Evolutionary conservation across 92 coral and sea anemone species (phyloP), one percentile per base, ranked within the genome.

Genomic region (Siderastrea radians): DNA sequence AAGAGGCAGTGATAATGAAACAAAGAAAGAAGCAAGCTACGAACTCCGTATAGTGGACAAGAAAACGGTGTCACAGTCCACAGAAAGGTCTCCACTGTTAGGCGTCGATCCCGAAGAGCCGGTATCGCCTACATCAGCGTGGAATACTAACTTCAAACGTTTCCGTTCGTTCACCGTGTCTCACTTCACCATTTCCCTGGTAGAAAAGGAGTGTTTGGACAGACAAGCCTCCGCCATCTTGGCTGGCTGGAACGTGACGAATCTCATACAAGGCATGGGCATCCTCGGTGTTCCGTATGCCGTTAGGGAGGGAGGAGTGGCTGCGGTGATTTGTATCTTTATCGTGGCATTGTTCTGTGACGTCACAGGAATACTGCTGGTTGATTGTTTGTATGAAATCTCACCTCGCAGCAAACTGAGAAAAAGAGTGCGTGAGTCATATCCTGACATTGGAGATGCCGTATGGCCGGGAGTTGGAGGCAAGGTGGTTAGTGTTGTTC

Each of bases 391-490:
- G 82, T 95, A 95, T 83, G 98, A 95, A 17, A 75, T 89, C 62
- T 95, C 98, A 62, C 96, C 96, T 43, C 93, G 96, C 62, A 95
- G 98, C 84, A 91, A 88, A 91, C 75, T 68, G 67, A 93, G 92
- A 51, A 95, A 95, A 82, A 83, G 98, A 81, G 95, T 95, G 44
- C 93, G 96, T 5, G 88, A 85, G 44, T 91, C 94, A 43, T 95
- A 95, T 77, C 96, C 96, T 55, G 98, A 95, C 26, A 89, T 95
- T 38, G 98, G 98, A 16, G 98, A 95, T 43, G 98, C 96, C 2
- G 98, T 95, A 69, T 95, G 98, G 98, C 98, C 95, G 15, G 93
- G 98, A n/a, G 92, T 95, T 45, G 98, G 98, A 57, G 96, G 98
- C 6, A 93, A 62, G 75, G 96, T 95, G 17, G 91, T 95, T 3